phyloP scores from a whole-genome alignment of 2,113 vertebrate genomes.

The Candoia aspera region DNA sequence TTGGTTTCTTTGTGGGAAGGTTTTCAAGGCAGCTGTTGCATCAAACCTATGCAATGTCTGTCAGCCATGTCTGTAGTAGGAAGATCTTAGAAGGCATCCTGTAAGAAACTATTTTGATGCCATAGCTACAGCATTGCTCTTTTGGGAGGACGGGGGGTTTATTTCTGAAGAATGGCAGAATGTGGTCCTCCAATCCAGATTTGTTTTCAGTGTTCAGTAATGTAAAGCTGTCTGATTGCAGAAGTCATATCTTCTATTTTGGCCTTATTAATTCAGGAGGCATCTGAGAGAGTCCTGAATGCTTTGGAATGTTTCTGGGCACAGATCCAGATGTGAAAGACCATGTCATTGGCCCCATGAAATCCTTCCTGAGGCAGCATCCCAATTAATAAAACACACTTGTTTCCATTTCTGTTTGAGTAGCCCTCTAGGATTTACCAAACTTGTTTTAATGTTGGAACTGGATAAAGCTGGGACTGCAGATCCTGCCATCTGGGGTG shows the following conservation, averaged over 20 bases:
- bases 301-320: not conserved
- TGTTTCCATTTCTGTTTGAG: not conserved
- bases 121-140: no score
- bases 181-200: not conserved
- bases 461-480: slow-evolving; percentile 22
- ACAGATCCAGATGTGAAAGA: not conserved
- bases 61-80: no score
- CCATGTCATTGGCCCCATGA: not conserved
- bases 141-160: not conserved
- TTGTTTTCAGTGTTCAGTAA: not conserved
- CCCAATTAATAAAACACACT: slow-evolving; percentile 20
- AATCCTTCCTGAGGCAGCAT: not conserved
- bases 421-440: not conserved
- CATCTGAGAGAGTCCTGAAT: not conserved
- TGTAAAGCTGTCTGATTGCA: not conserved
- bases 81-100: no score
- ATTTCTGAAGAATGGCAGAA: not conserved
- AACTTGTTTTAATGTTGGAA: slow-evolving; percentile 3
- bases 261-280: not conserved
- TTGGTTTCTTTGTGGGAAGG: no score
- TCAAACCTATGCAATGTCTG: no score
- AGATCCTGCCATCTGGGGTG: slow-evolving; percentile 13
- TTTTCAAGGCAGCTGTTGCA: no score
- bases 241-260: not conserved
- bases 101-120: no score